Conservation (phyloP, 2,797 vertebrate genomes). For the Macroramphosus scolopax region DNA sequence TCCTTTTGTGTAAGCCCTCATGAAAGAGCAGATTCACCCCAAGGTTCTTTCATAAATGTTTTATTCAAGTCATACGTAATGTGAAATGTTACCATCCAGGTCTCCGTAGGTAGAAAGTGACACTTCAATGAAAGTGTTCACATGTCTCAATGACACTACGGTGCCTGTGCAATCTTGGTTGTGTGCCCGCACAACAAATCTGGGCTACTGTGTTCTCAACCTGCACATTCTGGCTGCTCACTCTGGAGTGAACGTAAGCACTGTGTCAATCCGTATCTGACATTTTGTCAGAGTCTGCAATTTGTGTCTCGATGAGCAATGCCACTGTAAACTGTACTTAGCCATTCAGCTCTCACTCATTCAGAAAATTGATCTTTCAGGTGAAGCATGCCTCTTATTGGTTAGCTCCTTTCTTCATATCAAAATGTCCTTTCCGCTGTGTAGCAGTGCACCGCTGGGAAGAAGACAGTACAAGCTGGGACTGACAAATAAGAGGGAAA, state of each 20-base stretch:
- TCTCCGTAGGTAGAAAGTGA: slow-evolving; percentile 18
- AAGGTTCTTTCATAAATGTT: slow-evolving; percentile 42
- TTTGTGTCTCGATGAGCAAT: slow-evolving; percentile 24
- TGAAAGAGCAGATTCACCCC: slow-evolving; percentile 33
- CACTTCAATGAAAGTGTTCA: no score
- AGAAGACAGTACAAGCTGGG: slow-evolving; percentile 15
- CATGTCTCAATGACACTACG: no score
- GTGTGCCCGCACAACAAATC: slow-evolving; percentile 42
- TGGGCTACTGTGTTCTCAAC: slow-evolving; percentile 30
- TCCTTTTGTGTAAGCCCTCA: slow-evolving; percentile 39
- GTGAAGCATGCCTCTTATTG: slow-evolving; percentile 17
- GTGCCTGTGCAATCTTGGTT: no score
- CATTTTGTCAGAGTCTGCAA: slow-evolving; percentile 12
- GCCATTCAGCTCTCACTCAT: background rate
- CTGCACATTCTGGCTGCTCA: slow-evolving; percentile 22
- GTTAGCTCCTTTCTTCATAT: slow-evolving; percentile 21
- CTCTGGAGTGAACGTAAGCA: slow-evolving; percentile 37
- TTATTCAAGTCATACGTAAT: slow-evolving; percentile 44
- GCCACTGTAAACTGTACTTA: slow-evolving; percentile 18
- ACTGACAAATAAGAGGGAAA: slow-evolving; percentile 34
- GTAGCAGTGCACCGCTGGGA: slow-evolving; percentile 13
- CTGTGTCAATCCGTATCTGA: slow-evolving; percentile 20
- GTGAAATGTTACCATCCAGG: slow-evolving; percentile 39
- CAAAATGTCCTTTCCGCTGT: slow-evolving; percentile 25
- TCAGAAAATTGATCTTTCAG: slow-evolving; percentile 8